Conservation (phyloP, 2,888 invertebrate species). For the Drosophila monieri region DNA sequence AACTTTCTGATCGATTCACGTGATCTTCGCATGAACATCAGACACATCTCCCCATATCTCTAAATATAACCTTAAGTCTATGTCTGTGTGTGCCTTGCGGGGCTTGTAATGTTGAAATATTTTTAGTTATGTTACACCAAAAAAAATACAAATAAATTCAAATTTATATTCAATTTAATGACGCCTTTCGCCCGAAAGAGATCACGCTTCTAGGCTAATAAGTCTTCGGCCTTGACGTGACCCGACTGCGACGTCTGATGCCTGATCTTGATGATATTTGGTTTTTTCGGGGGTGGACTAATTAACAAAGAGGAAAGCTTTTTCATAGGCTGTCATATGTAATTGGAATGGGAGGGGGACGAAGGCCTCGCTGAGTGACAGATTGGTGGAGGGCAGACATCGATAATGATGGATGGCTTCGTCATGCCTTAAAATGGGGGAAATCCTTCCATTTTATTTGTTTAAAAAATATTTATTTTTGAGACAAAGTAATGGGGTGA, state of each 20-base stretch:
- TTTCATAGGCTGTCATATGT: constrained; percentile 39
- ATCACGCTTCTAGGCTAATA: constrained; percentile 48
- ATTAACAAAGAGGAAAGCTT: constrained; percentile 51
- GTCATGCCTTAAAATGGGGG: not conserved
- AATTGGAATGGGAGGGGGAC: constrained; percentile 6
- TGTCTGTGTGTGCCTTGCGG: constrained; percentile 38
- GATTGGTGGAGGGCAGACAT: constrained; percentile 7
- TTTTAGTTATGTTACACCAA: constrained; percentile 50
- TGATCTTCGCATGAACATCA: constrained; percentile 59
- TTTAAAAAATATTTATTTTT: not conserved
- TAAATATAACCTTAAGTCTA: constrained; percentile 30
- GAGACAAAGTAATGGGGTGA: not conserved
- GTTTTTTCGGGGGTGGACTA: constrained; percentile 29
- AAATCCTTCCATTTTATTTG: not conserved
- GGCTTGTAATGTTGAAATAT: constrained; percentile 55
- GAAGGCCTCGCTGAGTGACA: constrained; percentile 23
- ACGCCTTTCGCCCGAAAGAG: constrained; percentile 39
- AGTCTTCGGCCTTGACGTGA: constrained; percentile 65
- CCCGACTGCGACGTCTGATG: constrained; percentile 45
- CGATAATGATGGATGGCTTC: constrained; percentile 37
- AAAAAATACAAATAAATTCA: constrained; percentile 32
- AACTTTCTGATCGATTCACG: constrained; percentile 51
- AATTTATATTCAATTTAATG: constrained; percentile 11
- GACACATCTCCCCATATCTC: constrained; percentile 25
- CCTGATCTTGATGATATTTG: constrained; percentile 45